Evolutionary conservation across 2,888 invertebrate genomes (phyloP).

Genomic region (Drosophila picticornis): DNA sequence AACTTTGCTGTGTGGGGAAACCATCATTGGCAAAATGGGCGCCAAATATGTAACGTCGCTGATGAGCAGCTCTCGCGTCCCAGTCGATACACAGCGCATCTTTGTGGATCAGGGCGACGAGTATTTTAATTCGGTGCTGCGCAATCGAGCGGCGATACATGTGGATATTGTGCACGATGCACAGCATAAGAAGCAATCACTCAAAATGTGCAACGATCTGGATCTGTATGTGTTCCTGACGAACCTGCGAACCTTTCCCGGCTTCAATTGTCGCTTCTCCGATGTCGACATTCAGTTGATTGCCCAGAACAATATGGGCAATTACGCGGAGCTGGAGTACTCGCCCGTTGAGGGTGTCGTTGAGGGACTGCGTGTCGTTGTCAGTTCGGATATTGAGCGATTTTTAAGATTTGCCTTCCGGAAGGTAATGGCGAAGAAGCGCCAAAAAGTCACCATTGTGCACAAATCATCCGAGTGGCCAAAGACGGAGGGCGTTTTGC

Average conservation of each 20-base stretch:
- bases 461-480: conserved; percentile 75
- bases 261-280: conserved; percentile 66
- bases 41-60: conserved; percentile 65
- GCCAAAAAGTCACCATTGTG: conserved; percentile 70
- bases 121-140: conserved; percentile 69
- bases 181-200: conserved; percentile 54
- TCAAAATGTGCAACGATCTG: conserved; percentile 67
- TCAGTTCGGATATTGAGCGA: conserved; percentile 31
- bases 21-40: conserved; percentile 67
- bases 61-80: conserved; percentile 68
- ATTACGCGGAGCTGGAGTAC: conserved; percentile 78
- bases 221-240: conserved; percentile 69
- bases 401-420: conserved; percentile 69
- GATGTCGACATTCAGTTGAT: conserved; percentile 70
- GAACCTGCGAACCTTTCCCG: conserved; percentile 67
- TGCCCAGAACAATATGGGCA: conserved; percentile 76
- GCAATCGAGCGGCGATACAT: conserved; percentile 73
- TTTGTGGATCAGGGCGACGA: conserved; percentile 48
- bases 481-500: conserved; percentile 62
- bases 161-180: conserved; percentile 66
- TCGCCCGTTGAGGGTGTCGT: conserved; percentile 79
- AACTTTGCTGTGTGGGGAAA: conserved; percentile 67
- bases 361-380: conserved; percentile 74
- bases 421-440: conserved; percentile 45
- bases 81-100: conserved; percentile 71